Base-by-base conservation (phyloP, 2,888 invertebrate species). In the Eupithecia insigniata region DNA sequence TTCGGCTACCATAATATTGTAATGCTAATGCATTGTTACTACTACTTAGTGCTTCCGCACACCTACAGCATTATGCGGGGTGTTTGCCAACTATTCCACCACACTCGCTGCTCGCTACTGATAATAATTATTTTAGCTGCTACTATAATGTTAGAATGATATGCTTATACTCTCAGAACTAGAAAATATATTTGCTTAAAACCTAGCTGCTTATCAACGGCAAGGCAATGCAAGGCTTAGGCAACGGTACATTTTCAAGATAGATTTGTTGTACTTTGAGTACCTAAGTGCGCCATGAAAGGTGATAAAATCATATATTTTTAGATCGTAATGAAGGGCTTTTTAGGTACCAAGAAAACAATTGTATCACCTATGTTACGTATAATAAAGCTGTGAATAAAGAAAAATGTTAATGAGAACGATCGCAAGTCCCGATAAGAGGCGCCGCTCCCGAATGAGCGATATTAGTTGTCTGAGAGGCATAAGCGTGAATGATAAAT, bases 401-500 rank as follows among this genome's bases (percentile, higher is more conserved):
- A 73, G 75, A 74, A 81, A 82, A 82, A 83, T 80, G 81, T 81
- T 75, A 78, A 81, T 78, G 70, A 76, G 66, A 77, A 73, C 74
- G 69, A 80, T 78, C 69, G 71, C 75, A 72, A 46, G 65, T 61
- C 68, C 68, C 58, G 36, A 55, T 72, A 68, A 64, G 51, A 64
- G 39, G 69, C 61, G 51, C 28, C 43, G 34, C 28, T 36, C 67
- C 64, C 16, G 34, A 39, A 61, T 80, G 79, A 79, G 78, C 78
- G 76, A 77, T 78, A 66, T 74, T 73, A 72, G 74, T 73, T 80
- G 77, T 79, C 80, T 77, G 71, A 68, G 74, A 78, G 75, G 72
- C 73, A 80, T 78, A 76, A 81, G 72, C 74, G 71, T 76, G 64
- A 72, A 81, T 84, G 84, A 83, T 81, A 83, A 85, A 87, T 82